Percentiles rank a stretch among this genome's conserved stretches.
Evolutionary conservation across 2,113 vertebrate genomes (phyloP).

Genomic region (Protomyctophum bolini): DNA sequence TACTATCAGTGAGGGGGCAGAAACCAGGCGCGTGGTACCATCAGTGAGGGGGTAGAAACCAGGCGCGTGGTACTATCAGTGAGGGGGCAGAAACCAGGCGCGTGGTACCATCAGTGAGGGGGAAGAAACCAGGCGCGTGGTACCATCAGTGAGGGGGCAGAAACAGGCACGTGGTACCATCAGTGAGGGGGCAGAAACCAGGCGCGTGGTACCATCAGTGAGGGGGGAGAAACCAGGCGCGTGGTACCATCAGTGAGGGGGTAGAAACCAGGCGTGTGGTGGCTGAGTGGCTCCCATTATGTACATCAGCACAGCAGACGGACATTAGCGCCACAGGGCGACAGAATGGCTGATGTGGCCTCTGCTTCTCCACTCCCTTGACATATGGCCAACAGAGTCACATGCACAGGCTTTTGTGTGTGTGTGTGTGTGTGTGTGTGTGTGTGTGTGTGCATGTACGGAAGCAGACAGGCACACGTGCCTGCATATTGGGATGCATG

Average conservation of each 20-base stretch:
- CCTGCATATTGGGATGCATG: background rate
- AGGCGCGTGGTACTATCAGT: no score
- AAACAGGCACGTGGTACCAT: background rate
- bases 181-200: constrained; percentile 23
- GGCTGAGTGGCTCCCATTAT: constrained; percentile 44
- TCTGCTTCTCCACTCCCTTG: constrained; percentile 48
- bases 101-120: background rate
- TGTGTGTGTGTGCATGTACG: background rate
- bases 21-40: no score
- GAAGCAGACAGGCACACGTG: background rate
- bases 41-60: no score
- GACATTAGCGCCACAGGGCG: constrained; percentile 45
- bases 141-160: constrained; percentile 14
- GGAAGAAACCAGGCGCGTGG: background rate
- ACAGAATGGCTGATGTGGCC: constrained; percentile 61
- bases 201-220: no score
- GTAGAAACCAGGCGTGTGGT: no score
- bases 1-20: no score
- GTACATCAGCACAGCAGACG: constrained; percentile 47
- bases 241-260: no score
- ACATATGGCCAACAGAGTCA: constrained; percentile 62
- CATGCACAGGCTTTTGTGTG: constrained; percentile 8
- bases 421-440: no score
- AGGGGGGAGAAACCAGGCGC: no score
- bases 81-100: background rate